Percentiles rank a stretch among this genome's conserved stretches.
phyloP scores from a whole-genome alignment of 2,113 vertebrate genomes.

The Gasterosteus aculeatus region DNA sequence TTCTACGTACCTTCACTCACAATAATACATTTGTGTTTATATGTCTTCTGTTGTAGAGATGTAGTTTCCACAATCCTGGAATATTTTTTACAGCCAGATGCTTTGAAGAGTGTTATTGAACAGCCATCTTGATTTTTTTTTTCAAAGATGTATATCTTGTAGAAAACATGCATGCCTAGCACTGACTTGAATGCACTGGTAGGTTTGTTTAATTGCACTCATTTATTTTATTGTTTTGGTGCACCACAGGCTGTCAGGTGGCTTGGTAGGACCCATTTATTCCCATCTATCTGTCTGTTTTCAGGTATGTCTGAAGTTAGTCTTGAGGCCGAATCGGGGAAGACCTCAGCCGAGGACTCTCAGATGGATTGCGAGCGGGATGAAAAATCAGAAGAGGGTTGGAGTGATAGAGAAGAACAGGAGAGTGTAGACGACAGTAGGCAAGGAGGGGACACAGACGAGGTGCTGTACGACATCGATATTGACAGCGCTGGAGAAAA shows the following conservation, averaged over 20 bases:
- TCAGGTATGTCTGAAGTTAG: slow-evolving; percentile 84
- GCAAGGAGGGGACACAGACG: slow-evolving; percentile 28
- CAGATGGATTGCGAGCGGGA: slow-evolving; percentile 63
- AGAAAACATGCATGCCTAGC: neutral
- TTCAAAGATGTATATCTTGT: neutral
- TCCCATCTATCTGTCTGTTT: slow-evolving; percentile 71
- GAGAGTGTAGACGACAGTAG: slow-evolving; percentile 47
- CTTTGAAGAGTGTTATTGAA: neutral
- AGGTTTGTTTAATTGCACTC: neutral
- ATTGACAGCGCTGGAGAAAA: slow-evolving; percentile 54
- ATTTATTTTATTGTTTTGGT: neutral
- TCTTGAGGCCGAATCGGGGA: slow-evolving; percentile 73
- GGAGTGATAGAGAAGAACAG: slow-evolving; percentile 49
- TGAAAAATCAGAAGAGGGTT: slow-evolving; percentile 58
- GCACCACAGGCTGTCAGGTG: neutral
- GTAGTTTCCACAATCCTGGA: neutral
- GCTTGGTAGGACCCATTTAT: slow-evolving; percentile 47
- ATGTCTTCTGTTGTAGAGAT: neutral
- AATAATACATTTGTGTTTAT: neutral
- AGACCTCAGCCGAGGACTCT: slow-evolving; percentile 66
- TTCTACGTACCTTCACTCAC: neutral
- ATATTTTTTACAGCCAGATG: neutral
- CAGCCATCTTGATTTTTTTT: neutral
- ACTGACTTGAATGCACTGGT: neutral
- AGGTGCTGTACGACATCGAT: slow-evolving; percentile 59